A percentile compares a stretch with the other conserved stretches of the same genome.
Conservation (phyloP, 2,888 invertebrate species). For the Linnaemya vulpina region DNA sequence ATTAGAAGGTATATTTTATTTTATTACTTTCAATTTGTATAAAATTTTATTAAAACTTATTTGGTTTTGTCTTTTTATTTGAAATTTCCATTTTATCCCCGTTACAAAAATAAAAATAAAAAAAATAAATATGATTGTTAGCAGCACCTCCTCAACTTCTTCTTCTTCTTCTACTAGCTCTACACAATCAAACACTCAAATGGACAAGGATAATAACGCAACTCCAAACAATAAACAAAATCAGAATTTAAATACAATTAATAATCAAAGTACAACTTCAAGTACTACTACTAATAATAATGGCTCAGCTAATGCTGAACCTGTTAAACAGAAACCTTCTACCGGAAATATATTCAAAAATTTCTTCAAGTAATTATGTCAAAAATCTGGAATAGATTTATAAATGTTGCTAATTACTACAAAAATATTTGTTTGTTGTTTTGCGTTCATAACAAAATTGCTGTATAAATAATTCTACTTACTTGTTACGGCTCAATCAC, state of each 20-base stretch:
- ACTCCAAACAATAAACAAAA: slow-evolving; percentile 72
- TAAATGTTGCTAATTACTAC: slow-evolving; percentile 48
- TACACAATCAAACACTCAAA: slow-evolving; percentile 58
- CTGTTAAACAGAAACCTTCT: slow-evolving; percentile 87
- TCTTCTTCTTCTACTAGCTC: slow-evolving; percentile 56
- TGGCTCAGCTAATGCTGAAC: slow-evolving; percentile 78
- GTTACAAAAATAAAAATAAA: background rate
- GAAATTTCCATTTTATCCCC: slow-evolving; percentile 30
- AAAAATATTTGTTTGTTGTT: slow-evolving; percentile 64
- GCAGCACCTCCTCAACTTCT: slow-evolving; percentile 60
- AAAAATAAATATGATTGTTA: slow-evolving; percentile 31
- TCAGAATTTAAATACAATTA: slow-evolving; percentile 69
- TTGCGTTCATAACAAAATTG: slow-evolving; percentile 47
- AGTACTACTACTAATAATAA: slow-evolving; percentile 72
- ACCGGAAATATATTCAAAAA: slow-evolving; percentile 96
- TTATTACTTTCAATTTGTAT: background rate
- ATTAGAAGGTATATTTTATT: slow-evolving; percentile 83
- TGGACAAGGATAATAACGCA: slow-evolving; percentile 71
- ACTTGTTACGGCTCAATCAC: slow-evolving; percentile 1
- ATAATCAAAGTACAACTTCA: slow-evolving; percentile 66
- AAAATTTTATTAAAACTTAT: slow-evolving; percentile 7
- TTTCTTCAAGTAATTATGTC: slow-evolving; percentile 94
- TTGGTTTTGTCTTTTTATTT: slow-evolving; percentile 40
- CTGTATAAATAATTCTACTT: slow-evolving; percentile 8
- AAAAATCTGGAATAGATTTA: slow-evolving; percentile 21